A percentile compares a stretch with the other conserved stretches of the same genome.
Conservation (phyloP, 2,113 vertebrate genomes). For the Pachycephala philippinensis region DNA sequence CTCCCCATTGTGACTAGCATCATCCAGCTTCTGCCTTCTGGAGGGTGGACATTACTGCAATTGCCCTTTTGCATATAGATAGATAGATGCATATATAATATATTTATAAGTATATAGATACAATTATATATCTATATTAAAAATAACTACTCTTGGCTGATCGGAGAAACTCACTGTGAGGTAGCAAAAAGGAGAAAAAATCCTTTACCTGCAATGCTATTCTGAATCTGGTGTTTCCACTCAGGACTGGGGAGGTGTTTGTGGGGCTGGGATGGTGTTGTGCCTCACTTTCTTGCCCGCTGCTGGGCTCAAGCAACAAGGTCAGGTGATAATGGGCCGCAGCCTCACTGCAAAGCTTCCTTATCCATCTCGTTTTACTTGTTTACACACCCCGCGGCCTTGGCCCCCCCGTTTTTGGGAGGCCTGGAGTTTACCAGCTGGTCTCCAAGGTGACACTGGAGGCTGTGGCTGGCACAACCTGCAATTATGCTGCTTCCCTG, state of each 20-base stretch:
- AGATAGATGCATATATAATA: background rate
- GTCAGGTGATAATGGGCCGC: fast-evolving
- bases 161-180: fast-evolving
- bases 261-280: fast-evolving
- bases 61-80: background rate
- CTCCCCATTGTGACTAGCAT: background rate
- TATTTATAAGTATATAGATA: background rate
- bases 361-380: background rate
- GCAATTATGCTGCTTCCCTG: background rate
- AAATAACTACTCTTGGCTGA: too few species aligned
- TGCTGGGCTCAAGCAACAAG: fast-evolving
- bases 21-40: background rate
- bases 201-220: background rate
- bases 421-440: background rate
- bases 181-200: background rate
- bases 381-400: background rate
- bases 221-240: background rate
- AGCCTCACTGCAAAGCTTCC: background rate
- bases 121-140: background rate
- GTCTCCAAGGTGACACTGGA: conserved; percentile 45
- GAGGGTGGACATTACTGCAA: background rate
- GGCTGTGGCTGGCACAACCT: background rate
- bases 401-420: background rate
- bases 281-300: fast-evolving
- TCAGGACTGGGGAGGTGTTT: background rate